Evolutionary conservation across 2,113 vertebrate genomes (phyloP), one percentile per base, ranked within the genome.

Genomic region (Pterocles gutturalis): DNA sequence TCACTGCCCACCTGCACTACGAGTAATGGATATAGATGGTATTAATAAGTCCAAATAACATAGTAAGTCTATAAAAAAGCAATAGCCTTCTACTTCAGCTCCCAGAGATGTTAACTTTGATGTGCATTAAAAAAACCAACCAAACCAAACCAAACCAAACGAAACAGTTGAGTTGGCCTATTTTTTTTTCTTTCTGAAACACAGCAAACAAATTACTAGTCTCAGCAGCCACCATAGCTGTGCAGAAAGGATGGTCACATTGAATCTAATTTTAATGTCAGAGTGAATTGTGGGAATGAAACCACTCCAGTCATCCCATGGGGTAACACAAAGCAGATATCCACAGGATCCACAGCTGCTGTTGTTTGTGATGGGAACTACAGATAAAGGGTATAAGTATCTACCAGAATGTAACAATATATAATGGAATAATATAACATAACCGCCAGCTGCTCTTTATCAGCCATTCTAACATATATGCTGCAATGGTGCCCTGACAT

Each of bases 231-330:
- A 78, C 43, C 57, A 34, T 79, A 53, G 46, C 76, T 81, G 38
- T 71, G 71, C 38, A 92, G 34, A 92, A 92, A 78, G 33, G 33
- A 80, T 38, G 43, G 95, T 77, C 90, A 86, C 82, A 64, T 33
- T 78, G 67, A 77, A 87, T 55, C 76, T 67, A 41, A 90, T 87
- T 90, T 84, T 71, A 83, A 75, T 49, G 61, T 75, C 69, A 69
- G 64, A 81, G 57, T 62, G 69, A 89, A 80, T 26, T 61, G 77
- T 82, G 72, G 73, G 83, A 96, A 92, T 54, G 34, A 95, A 93
- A 81, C 48, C 48, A 82, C 41, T 66, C 55, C 45, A 60, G 58
- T 67, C 67, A 60, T 88, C 58, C 87, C 71, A 70, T 8, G 19
- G 75, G 87, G 88, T 64, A 65, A 84, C 89, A 93, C 76, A 90